Percentiles rank a stretch among this genome's conserved stretches.
Conservation (phyloP, 2,888 invertebrate genomes). For the Epicampocera succincta region DNA sequence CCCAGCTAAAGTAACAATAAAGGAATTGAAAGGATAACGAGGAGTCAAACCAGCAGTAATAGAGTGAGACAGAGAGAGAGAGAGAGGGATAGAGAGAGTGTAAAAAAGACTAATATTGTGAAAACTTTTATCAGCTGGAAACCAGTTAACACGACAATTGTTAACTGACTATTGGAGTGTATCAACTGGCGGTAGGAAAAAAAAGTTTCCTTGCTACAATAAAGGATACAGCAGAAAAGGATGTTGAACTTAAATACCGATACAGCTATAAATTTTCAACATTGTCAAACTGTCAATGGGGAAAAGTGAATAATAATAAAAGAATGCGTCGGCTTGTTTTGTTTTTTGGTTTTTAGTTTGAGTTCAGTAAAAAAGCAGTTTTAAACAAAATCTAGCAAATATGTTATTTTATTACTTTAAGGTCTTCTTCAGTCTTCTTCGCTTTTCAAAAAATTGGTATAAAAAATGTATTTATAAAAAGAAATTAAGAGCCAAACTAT, state of each 20-base stretch:
- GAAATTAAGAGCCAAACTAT: no score
- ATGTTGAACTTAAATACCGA: constrained; percentile 51
- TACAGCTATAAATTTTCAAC: constrained; percentile 63
- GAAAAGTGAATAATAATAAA: constrained; percentile 34
- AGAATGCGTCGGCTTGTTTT: constrained; percentile 3
- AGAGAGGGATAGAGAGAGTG: no score
- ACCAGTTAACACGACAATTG: constrained; percentile 77
- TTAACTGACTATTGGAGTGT: constrained; percentile 49
- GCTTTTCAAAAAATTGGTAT: no score
- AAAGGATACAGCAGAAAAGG: constrained; percentile 45
- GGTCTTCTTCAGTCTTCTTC: no score
- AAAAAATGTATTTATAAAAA: no score
- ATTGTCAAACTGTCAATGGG: constrained; percentile 64
- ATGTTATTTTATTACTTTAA: no score
- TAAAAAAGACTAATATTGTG: constrained; percentile 61
- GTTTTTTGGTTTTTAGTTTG: neutral
- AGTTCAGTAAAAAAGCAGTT: neutral
- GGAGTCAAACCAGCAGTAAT: constrained; percentile 50
- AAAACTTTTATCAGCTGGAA: constrained; percentile 79
- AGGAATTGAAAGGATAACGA: constrained; percentile 63
- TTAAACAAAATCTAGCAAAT: neutral
- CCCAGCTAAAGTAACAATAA: constrained; percentile 13
- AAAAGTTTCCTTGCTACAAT: constrained; percentile 1
- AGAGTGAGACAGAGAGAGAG: no score
- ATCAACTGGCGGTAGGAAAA: constrained; percentile 30